Conservation (phyloP, 2,888 invertebrate species). For the Camponotus fellah region DNA sequence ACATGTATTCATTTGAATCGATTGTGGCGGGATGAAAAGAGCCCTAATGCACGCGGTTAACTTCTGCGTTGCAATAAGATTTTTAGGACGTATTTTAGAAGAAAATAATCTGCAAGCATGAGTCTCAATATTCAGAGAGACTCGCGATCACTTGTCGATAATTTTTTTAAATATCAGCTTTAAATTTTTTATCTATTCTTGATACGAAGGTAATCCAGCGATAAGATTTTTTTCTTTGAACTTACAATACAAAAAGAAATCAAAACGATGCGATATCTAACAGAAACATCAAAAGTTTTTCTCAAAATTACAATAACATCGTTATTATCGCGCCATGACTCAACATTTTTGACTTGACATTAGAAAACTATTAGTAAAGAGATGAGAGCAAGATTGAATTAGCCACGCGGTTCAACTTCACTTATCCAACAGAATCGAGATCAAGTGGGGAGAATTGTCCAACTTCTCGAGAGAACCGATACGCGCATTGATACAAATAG, state of each 20-base stretch:
- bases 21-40: constrained; percentile 9
- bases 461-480: no score
- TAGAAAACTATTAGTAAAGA: background rate
- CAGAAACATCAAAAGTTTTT: background rate
- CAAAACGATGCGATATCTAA: constrained; percentile 5
- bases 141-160: constrained; percentile 17
- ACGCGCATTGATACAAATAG: constrained; percentile 23
- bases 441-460: background rate
- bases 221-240: no score
- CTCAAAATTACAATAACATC: background rate
- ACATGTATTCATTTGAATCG: constrained; percentile 38
- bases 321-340: background rate
- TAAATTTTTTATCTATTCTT: background rate
- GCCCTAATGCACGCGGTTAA: background rate
- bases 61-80: background rate
- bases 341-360: background rate
- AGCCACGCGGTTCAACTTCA: background rate
- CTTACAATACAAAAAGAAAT: background rate
- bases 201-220: background rate
- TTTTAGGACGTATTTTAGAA: background rate
- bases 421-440: constrained; percentile 29
- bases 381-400: constrained; percentile 1
- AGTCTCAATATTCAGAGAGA: background rate
- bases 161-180: constrained; percentile 5
- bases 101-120: background rate